Base-by-base conservation (phyloP, 1,140 invertebrate genomes). In the Cydia strobilella region DNA sequence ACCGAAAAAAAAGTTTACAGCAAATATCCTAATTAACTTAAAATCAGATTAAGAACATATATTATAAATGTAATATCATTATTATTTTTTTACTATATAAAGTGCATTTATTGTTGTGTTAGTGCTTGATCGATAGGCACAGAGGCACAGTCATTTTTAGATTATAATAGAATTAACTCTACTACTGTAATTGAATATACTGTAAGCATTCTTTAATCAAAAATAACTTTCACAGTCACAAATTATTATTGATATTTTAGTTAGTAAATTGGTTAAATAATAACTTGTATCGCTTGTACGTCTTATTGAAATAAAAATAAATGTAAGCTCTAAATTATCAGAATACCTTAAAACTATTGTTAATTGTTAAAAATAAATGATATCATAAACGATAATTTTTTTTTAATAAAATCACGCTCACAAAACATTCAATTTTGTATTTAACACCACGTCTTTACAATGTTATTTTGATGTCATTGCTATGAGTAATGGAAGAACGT, bases 41-140 rank as follows among this genome's bases (percentile, higher is more conserved):
- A 69, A 18, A 18, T 35, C n/a, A 51, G 25, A 42, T 59, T n/a
- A 69, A 39, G 54, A 23, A 66, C 0, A 66, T n/a, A 10, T 73
- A 73, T n/a, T n/a, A 73, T 48, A 31, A 72, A n/a, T n/a, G n/a
- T 39, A 73, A 45, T 54, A 45, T 27, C 20, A 59, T 59, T 39
- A 63, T 72, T n/a, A 65, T 25, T 13, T 72, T n/a, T 74, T 25
- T 3, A 74, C 77, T 76, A 73, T 77, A 82, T 82, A 79, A 84
- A 84, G 86, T 90, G 86, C 87, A 84, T 82, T 82, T 80, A 81
- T 83, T 81, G 76, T 82, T 76, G 78, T 80, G 79, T 84, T 73
- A 81, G 86, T 87, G 86, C 84, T 87, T 76, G 78, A 82, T 80
- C 72, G 77, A 85, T 80, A 90, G 89, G 89, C 89, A 90, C 89